Conservation (phyloP, 2,113 vertebrate species). For the Brienomyrus longianalis region DNA sequence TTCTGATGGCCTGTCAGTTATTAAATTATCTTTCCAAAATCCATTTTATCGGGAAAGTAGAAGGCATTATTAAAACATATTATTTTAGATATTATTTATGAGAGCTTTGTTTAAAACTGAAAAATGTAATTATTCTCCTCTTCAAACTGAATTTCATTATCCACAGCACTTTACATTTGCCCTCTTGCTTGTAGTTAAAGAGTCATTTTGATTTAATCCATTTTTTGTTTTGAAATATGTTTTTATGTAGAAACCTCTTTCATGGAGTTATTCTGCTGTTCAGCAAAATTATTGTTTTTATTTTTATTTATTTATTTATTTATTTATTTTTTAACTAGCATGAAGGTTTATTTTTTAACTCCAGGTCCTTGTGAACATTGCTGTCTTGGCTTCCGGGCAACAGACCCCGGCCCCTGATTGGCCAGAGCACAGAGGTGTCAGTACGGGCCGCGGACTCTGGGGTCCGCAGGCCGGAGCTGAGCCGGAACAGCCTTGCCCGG, state of each 20-base stretch:
- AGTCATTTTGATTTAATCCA: background rate
- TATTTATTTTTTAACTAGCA: background rate
- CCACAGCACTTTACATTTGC: background rate
- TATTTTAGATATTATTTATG: background rate
- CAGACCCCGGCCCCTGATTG: background rate
- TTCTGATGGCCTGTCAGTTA: background rate
- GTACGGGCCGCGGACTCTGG: background rate
- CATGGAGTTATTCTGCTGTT: background rate
- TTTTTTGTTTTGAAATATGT: background rate
- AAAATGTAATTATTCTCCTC: background rate
- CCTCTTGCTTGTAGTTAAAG: background rate
- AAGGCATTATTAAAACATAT: background rate
- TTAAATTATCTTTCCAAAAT: slow-evolving; percentile 1
- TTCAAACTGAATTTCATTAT: background rate
- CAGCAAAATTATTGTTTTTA: background rate
- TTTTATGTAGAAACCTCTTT: background rate
- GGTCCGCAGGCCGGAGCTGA: background rate
- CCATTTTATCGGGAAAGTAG: background rate
- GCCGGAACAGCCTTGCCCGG: background rate
- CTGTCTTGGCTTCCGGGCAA: background rate
- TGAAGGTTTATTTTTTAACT: background rate
- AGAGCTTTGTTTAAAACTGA: background rate
- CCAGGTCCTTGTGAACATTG: background rate
- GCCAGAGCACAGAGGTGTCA: background rate
- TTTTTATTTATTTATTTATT: background rate